These are phyloP conservation scores for Bucco capensis DNA, from an alignment of 2,113 vertebrate genomes.

Conservation along the genomic window DNA sequence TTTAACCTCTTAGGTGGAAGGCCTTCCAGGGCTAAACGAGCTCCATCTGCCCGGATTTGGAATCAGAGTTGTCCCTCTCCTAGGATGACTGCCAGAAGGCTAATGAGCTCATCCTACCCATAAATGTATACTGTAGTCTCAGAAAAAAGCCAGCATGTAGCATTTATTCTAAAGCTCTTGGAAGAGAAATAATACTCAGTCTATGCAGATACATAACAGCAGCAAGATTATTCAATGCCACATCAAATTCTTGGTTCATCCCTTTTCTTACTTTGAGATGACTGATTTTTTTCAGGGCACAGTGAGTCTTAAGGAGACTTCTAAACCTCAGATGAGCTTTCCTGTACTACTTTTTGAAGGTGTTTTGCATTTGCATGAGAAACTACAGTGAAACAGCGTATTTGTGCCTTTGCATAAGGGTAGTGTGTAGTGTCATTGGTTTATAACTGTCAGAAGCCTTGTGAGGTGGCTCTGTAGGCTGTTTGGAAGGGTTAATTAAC, in stretches of 20 bases:
- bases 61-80: no score
- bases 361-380: constrained; percentile 2
- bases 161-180: background rate
- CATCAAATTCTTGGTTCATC: background rate
- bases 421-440: background rate
- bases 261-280: background rate
- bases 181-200: background rate
- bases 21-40: no score
- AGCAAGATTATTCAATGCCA: background rate
- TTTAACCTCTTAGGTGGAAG: no score
- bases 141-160: background rate
- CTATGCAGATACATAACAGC: background rate
- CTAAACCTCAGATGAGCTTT: background rate
- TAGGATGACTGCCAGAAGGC: no score
- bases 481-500: constrained; percentile 13
- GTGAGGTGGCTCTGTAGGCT: background rate
- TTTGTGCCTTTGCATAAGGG: background rate
- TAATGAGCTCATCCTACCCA: no score
- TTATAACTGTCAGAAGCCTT: background rate
- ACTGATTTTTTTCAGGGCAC: background rate
- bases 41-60: no score
- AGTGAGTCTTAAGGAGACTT: background rate
- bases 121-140: background rate
- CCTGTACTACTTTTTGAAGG: background rate
- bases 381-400: background rate